These are phyloP conservation scores for Myoxocephalus aenaeus DNA, from an alignment of 2,797 vertebrate species.

Conservation along the genomic window DNA sequence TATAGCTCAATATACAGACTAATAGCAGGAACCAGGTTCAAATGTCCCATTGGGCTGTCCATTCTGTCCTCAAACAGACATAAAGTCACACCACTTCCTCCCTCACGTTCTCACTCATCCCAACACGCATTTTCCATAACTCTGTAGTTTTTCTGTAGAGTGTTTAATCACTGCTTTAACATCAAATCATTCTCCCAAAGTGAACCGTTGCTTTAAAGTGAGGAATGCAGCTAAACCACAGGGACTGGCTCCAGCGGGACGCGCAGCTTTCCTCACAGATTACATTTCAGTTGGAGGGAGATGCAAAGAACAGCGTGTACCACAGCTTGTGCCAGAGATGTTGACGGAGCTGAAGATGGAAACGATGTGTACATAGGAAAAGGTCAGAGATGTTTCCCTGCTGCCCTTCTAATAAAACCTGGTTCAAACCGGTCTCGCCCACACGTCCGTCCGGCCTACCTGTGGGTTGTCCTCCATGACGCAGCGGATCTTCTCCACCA, in stretches of 20 bases:
- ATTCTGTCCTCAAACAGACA: slow-evolving; percentile 5
- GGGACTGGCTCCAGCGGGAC: slow-evolving; percentile 25
- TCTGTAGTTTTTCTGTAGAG: not conserved
- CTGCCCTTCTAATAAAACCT: not conserved
- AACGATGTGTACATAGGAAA: slow-evolving; percentile 11
- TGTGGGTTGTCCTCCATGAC: slow-evolving; percentile 96
- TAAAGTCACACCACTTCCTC: not conserved
- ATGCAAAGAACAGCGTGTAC: slow-evolving; percentile 42
- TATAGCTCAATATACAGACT: not conserved
- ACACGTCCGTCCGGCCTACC: slow-evolving; percentile 76
- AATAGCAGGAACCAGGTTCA: not conserved
- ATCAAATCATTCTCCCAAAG: slow-evolving; percentile 26
- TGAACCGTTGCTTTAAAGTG: slow-evolving; percentile 39
- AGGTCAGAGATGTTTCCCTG: slow-evolving; percentile 13
- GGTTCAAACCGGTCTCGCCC: not conserved
- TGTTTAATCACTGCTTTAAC: slow-evolving; percentile 17
- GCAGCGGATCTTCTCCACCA: slow-evolving; percentile 96
- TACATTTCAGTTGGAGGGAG: slow-evolving; percentile 28
- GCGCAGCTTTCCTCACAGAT: slow-evolving; percentile 31
- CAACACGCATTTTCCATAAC: not conserved
- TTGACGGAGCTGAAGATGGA: slow-evolving; percentile 20
- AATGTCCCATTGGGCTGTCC: not conserved
- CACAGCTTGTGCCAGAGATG: not conserved
- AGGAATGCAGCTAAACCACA: slow-evolving; percentile 34
- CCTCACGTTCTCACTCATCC: slow-evolving; percentile 1